A percentile compares a stretch with the other conserved stretches of the same genome.
phyloP scores from a whole-genome alignment of 2,888 invertebrate genomes.

The Sycophila texana region DNA sequence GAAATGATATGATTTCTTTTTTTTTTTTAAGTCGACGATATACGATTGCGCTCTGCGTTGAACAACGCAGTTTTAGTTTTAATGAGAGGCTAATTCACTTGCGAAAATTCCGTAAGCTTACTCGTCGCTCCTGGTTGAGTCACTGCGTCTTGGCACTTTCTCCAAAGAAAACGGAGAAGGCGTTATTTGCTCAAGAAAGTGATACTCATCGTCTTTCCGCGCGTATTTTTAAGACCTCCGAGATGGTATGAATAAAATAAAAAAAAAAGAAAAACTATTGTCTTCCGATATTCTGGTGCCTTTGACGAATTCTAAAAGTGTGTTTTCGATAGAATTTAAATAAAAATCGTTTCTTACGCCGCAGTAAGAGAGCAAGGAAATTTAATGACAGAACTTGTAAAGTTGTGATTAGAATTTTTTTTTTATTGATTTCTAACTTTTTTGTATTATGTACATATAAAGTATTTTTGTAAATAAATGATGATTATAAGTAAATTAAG shows the following conservation, averaged over 20 bases:
- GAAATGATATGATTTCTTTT: no score
- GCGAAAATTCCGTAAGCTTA: no score
- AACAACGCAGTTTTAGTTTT: no score
- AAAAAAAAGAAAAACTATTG: background rate
- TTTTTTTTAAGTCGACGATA: no score
- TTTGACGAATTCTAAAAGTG: background rate
- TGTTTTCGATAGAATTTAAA: background rate
- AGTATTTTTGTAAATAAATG: slow-evolving; percentile 10
- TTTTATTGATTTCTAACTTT: slow-evolving; percentile 23
- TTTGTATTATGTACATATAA: slow-evolving; percentile 39
- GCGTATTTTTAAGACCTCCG: background rate
- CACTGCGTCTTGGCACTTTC: slow-evolving; percentile 35
- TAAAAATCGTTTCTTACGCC: background rate
- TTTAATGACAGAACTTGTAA: slow-evolving; percentile 19
- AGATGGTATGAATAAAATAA: background rate
- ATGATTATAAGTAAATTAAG: slow-evolving; percentile 10
- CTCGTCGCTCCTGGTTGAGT: no score
- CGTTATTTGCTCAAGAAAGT: slow-evolving; percentile 29
- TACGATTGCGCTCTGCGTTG: no score
- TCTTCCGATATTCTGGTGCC: background rate
- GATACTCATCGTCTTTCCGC: background rate
- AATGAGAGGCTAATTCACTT: no score
- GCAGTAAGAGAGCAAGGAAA: background rate
- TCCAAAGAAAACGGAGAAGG: slow-evolving; percentile 18
- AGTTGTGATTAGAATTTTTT: slow-evolving; percentile 36